Base-by-base conservation (phyloP, 2,113 vertebrate species). In the Aspiorhynchus laticeps region DNA sequence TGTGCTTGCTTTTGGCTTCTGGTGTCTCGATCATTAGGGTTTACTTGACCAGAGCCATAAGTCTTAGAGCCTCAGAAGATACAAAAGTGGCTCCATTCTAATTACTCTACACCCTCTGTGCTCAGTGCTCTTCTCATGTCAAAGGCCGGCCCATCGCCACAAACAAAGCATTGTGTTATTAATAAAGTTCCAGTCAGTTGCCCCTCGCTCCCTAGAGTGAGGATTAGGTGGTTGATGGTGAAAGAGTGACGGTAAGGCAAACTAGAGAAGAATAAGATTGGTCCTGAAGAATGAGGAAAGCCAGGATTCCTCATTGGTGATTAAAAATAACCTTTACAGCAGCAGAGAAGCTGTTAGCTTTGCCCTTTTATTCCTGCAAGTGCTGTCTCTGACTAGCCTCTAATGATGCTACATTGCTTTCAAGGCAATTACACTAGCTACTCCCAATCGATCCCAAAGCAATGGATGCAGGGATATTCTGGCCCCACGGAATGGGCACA, bases 251-350 rank as follows among this genome's bases (percentile, higher is more conserved):
- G 88, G 86, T 85, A 87, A 85, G 86, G 85, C 73, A 74, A 85
- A 76, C 82, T 79, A 86, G 87, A 83, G 69, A 87, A 92, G 78
- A 85, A 84, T 36, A 80, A 26, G 24, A 74, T 63, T 48, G 53
- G 12, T 73, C 71, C 14, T 51, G 65, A 74, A 76, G 85, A 84
- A 87, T 76, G 69, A 83, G 80, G 59, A 83, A 67, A 43, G 63
- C 43, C 75, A 85, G 84, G 90, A 93, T 93, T 93, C 91, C 93
- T 94, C 90, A 90, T 93, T 91, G 92, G 92, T 96, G 95, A 95
- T 96, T 95, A 96, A 96, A 95, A 93, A 92, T 96, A 96, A 96
- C 95, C 94, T 96, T 96, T 96, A 90, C 88, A 90, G 88, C 92
- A 91, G 92, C 91, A 88, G 89, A 91, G 93, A 94, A 94, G 93